These are phyloP conservation scores for Lophotis ruficrista DNA, from an alignment of 2,113 vertebrate species.

Conservation along the genomic window DNA sequence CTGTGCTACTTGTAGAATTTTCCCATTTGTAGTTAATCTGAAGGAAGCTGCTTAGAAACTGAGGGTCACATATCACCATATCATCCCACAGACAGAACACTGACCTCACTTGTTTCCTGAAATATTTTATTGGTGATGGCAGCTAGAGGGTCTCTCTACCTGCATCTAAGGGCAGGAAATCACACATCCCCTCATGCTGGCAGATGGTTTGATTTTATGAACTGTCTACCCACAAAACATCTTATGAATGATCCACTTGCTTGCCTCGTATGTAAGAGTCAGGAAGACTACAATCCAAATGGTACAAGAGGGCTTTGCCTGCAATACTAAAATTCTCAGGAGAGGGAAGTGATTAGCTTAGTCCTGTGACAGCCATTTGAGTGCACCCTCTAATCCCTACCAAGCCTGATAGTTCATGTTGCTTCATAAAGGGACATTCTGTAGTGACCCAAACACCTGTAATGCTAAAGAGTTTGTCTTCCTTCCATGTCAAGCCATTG, in stretches of 20 bases:
- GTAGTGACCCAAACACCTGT: background rate
- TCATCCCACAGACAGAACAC: background rate
- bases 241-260: background rate
- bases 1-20: background rate
- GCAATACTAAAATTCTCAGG: background rate
- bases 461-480: background rate
- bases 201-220: background rate
- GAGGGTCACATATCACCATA: background rate
- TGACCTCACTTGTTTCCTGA: background rate
- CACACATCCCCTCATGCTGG: background rate
- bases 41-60: background rate
- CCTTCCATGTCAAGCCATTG: background rate
- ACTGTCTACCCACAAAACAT: background rate
- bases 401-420: background rate
- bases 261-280: background rate
- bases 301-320: background rate
- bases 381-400: background rate
- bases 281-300: background rate
- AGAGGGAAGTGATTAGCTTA: background rate
- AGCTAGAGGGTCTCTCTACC: fast-evolving
- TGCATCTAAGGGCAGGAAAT: background rate
- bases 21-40: background rate
- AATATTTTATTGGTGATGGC: background rate
- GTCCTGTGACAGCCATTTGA: background rate
- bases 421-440: background rate